These are phyloP conservation scores for Arctopsyche grandis DNA, from an alignment of 1,140 invertebrate species.

Conservation along the genomic window DNA sequence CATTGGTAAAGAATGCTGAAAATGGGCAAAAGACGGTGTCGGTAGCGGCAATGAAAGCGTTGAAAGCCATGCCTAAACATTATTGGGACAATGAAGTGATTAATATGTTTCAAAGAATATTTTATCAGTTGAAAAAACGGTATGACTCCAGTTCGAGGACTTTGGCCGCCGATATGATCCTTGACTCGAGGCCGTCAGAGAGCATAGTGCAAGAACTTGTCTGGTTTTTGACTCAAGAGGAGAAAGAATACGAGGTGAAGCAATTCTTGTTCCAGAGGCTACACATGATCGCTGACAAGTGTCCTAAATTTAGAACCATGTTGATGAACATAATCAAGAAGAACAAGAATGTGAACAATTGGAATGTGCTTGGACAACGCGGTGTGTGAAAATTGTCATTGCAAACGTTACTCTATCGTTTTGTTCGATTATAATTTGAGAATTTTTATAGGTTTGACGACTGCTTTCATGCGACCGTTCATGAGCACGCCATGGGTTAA, in stretches of 20 bases:
- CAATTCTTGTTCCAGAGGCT: conserved; percentile 75
- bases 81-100: conserved; percentile 65
- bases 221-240: conserved; percentile 65
- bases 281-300: conserved; percentile 69
- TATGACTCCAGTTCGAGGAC: conserved; percentile 79
- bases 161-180: conserved; percentile 77
- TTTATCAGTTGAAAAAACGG: conserved; percentile 71
- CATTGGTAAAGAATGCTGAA: conserved; percentile 67
- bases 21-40: conserved; percentile 66
- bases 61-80: conserved; percentile 67
- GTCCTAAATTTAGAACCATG: conserved; percentile 61
- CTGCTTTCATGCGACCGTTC: conserved; percentile 73
- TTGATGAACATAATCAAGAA: conserved; percentile 60
- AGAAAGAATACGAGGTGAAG: conserved; percentile 73
- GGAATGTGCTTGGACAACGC: conserved; percentile 72
- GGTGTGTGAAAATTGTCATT: conserved; percentile 57
- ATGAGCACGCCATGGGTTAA: conserved; percentile 71
- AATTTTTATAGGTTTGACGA: conserved; percentile 69
- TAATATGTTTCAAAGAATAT: conserved; percentile 67
- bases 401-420: neutral
- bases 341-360: conserved; percentile 70
- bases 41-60: conserved; percentile 73
- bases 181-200: conserved; percentile 68
- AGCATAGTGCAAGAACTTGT: conserved; percentile 68
- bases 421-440: neutral